Evolutionary conservation across 1,140 invertebrate genomes (phyloP).

Genomic region (Habropoda laboriosa): DNA sequence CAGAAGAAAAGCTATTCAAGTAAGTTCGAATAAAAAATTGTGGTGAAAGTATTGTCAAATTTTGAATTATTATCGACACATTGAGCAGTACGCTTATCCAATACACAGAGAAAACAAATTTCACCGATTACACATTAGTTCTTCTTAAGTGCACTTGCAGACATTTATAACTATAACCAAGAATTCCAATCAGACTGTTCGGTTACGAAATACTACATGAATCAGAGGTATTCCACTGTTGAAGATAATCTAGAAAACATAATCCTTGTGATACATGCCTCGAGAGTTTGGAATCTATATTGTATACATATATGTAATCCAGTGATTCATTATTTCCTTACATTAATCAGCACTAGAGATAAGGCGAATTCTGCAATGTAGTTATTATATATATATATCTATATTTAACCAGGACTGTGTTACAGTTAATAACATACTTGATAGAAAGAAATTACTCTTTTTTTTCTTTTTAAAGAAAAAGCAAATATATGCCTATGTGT

Average conservation of each 20-base stretch:
- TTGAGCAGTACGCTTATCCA: not conserved
- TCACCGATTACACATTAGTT: not conserved
- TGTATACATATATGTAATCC: no score
- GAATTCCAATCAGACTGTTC: not conserved
- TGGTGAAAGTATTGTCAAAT: no score
- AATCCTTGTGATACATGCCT: conserved; percentile 54
- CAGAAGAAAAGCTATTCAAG: not conserved
- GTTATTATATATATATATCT: not conserved
- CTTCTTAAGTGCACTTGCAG: no score
- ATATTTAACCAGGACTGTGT: conserved; percentile 10
- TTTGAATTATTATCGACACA: no score
- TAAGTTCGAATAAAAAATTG: no score
- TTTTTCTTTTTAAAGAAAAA: no score
- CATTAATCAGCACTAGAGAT: conserved; percentile 60
- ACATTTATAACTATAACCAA: not conserved
- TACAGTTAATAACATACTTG: not conserved
- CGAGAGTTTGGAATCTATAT: conserved; percentile 56
- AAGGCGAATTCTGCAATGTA: conserved; percentile 42
- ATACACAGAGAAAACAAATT: not conserved
- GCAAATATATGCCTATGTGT: no score
- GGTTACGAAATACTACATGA: not conserved
- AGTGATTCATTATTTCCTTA: conserved; percentile 75
- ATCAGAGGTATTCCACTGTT: conserved; percentile 33
- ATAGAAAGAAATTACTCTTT: no score
- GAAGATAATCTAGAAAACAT: conserved; percentile 70